Evolutionary conservation across 2,797 vertebrate genomes (phyloP), one percentile per base, ranked within the genome.

Genomic region (Sciurus vulgaris): DNA sequence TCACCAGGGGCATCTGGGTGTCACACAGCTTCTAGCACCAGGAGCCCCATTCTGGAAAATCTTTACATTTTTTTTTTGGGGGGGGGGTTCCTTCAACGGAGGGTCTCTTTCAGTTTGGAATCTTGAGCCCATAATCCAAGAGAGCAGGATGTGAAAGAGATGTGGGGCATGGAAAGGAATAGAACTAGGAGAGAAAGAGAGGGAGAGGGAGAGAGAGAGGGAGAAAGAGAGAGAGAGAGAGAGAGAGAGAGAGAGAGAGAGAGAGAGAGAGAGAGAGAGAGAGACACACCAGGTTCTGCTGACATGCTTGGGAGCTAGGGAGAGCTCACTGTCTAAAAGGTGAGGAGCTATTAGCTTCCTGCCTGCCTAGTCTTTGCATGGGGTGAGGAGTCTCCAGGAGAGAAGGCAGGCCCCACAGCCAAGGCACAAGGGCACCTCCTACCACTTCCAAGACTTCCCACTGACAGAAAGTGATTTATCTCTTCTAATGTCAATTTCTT

Each of bases 341-440:
- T 26, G 2, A 61, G 59, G 65, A 35, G 67, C 15, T 69, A 4
- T 13, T 26, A 10, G 83, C 59, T 41, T 20, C 24, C 35, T 3
- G 35, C 69, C 15, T 24, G 38, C 35, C 22, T 14, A 1, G 4
- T 2, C 24, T n/a, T 70, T 35, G 54, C n/a, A 41, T 22, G 11
- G 59, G 49, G 41, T 18, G 7, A 59, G 49, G 33, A 49, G 5
- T 47, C 92, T 67, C 49, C 33, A 17, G 59, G 47, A 67, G 35
- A n/a, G 56, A 61, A 18, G 63, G 33, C 1, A n/a, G 41, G 20
- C 35, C 2, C 51, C 1, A 5, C 8, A 11, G 85, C 30, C 33
- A 38, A 1, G 20, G 2, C 10, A 47, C 0, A 0, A 67, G n/a
- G 20, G 4, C 11, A 73, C 24, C 49, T 38, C 74, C 61, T 5